These are phyloP conservation scores for Varanus salvator DNA, from an alignment of 2,113 vertebrate genomes.

Conservation along the genomic window DNA sequence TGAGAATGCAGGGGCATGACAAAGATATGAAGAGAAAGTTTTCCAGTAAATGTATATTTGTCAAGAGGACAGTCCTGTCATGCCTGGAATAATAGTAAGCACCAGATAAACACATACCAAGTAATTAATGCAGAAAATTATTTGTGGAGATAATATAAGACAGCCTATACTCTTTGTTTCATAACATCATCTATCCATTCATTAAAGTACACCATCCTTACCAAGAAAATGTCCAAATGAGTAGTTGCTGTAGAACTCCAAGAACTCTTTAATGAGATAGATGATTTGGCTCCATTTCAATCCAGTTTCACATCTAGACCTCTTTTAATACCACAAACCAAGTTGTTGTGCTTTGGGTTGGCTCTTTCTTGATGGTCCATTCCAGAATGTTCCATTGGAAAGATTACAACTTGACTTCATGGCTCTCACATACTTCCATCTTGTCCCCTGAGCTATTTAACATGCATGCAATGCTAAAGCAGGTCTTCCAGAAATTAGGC, in stretches of 20 bases:
- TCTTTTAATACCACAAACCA: no score
- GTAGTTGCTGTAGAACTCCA: background rate
- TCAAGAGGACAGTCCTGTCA: constrained; percentile 63
- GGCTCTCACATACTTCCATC: background rate
- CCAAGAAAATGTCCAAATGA: background rate
- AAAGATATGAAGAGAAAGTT: constrained; percentile 53
- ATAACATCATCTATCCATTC: background rate
- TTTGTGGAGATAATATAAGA: background rate
- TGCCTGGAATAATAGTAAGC: constrained; percentile 68
- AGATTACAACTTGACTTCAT: background rate
- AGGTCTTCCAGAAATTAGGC: background rate
- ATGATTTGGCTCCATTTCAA: background rate
- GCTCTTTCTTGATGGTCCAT: background rate
- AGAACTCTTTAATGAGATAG: background rate
- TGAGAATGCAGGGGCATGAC: constrained; percentile 30
- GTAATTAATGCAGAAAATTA: constrained; percentile 66
- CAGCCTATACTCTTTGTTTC: background rate
- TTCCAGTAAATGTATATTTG: constrained; percentile 60
- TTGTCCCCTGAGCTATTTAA: background rate
- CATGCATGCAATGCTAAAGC: background rate
- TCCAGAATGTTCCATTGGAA: background rate
- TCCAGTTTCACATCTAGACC: background rate
- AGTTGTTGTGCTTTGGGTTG: no score
- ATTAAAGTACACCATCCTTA: background rate
- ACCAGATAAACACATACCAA: constrained; percentile 69